Conservation (phyloP, 2,797 vertebrate genomes). For the Heterohyrax brucei region DNA sequence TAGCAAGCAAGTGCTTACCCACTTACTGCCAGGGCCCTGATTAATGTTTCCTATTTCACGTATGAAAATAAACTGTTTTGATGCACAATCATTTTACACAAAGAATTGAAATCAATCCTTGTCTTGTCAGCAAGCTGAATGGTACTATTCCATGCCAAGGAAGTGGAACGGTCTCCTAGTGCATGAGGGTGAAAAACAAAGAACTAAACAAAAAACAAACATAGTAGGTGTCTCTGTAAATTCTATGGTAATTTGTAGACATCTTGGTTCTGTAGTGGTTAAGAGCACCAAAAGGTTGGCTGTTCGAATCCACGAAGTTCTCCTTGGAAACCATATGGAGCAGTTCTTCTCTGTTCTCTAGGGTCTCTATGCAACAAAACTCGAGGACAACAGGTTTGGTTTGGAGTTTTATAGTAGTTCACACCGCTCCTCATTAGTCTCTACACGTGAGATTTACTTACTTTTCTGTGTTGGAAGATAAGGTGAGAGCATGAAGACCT, state of each 20-base stretch:
- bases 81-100: neutral
- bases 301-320: no score
- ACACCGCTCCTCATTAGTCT: conserved; percentile 17
- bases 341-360: no score
- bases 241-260: conserved; percentile 33
- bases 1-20: no score
- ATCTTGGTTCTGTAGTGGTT: no score
- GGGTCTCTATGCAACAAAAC: no score
- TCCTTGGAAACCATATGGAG: no score
- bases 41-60: neutral
- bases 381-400: no score
- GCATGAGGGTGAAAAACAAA: conserved; percentile 11
- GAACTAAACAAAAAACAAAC: neutral
- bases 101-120: conserved; percentile 22
- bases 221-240: neutral
- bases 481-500: conserved; percentile 30
- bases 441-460: conserved; percentile 42
- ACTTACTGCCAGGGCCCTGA: no score
- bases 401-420: conserved; percentile 48
- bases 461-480: conserved; percentile 36
- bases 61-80: conserved; percentile 59
- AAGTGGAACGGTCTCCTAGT: conserved; percentile 39
- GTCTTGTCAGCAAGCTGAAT: neutral
- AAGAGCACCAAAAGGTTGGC: no score
- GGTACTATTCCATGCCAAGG: neutral